A percentile compares a stretch with the other conserved stretches of the same genome.
Evolutionary conservation across 2,113 vertebrate species (phyloP).

Genomic region (Myodes glareolus): DNA sequence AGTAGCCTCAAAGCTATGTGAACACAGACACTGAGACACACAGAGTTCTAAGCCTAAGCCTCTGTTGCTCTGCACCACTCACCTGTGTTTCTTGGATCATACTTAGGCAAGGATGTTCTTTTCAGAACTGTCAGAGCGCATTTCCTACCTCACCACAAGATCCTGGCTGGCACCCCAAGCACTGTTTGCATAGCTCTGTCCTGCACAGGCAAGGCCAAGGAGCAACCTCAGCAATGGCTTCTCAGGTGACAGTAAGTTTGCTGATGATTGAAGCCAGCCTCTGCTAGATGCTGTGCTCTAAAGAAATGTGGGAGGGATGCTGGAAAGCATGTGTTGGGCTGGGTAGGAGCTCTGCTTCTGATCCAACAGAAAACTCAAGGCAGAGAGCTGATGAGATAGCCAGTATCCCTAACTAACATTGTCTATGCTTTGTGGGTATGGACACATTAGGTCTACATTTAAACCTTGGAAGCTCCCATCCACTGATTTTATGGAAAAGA

Average conservation of each 20-base stretch:
- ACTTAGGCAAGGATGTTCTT: slow-evolving; percentile 57
- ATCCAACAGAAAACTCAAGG: not conserved
- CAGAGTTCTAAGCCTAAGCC: not conserved
- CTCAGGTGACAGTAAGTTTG: not conserved
- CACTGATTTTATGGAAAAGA: not conserved
- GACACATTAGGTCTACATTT: not conserved
- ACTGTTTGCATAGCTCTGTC: slow-evolving; percentile 51
- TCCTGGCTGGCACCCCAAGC: slow-evolving; percentile 48
- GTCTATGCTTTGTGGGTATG: not conserved
- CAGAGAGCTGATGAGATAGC: not conserved
- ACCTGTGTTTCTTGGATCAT: slow-evolving; percentile 54
- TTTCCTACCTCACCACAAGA: slow-evolving; percentile 58
- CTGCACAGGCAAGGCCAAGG: slow-evolving; percentile 15
- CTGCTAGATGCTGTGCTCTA: not conserved
- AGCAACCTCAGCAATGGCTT: not conserved
- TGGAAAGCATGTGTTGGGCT: not conserved
- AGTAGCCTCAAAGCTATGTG: not conserved
- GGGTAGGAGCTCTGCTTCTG: not conserved
- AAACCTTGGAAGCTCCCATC: not conserved
- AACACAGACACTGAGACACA: not conserved
- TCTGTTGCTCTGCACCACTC: slow-evolving; percentile 10
- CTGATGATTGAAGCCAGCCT: not conserved
- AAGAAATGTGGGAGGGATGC: not conserved
- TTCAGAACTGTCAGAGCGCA: slow-evolving; percentile 62
- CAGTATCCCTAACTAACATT: not conserved